Base-by-base conservation (phyloP, 2,113 vertebrate genomes). In the Circaetus gallicus region DNA sequence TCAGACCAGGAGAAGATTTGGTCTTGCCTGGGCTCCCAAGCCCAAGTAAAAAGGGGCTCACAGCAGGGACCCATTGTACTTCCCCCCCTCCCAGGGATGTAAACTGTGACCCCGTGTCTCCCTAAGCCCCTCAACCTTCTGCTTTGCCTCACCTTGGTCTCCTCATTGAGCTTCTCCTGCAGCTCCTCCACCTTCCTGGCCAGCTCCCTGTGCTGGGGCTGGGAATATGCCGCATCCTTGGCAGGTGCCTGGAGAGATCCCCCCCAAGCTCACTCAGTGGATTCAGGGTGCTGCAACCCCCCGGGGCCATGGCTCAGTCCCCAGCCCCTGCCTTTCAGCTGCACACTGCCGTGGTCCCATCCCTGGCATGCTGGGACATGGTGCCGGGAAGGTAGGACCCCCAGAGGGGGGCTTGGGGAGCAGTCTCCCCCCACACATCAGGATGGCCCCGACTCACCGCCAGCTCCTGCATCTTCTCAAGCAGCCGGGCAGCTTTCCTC, bases 381-480 rank as follows among this genome's bases (percentile, higher is more conserved):
- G 42, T 5, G 5, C 20, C 2, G 3, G 58, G 52, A n/a, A 22
- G 58, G 29, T 10, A 8, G 32, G 22, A 79, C 15, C 7, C 32
- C 24, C 2, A 1, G 6, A 52, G 38, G 8, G 9, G 9, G 7
- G 7, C 6, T 11, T 3, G 13, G 69, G 56, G 38, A 59, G 3
- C 4, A 2, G 17, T 8, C 7, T 6, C 22, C 42, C 32, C 28
- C 28, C 1, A 3, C 13, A 40, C 63, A 11, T 18, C 1, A 7
- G 59, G 49, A 9, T 0, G 5, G 40, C 32, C 55, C 17, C 4
- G 4, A 91, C 97, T 97, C 97, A 99, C 99, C 97, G 77, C 96
- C 11, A 99, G 91, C 38, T 97, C 98, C 90, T 98, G 98, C 92
- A 99, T 93, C 92, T 98, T 99, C 94, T 99, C 98, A 59, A 98